Evolutionary conservation across 2,113 vertebrate genomes (phyloP).

Genomic region (Gallinago jamesoni): DNA sequence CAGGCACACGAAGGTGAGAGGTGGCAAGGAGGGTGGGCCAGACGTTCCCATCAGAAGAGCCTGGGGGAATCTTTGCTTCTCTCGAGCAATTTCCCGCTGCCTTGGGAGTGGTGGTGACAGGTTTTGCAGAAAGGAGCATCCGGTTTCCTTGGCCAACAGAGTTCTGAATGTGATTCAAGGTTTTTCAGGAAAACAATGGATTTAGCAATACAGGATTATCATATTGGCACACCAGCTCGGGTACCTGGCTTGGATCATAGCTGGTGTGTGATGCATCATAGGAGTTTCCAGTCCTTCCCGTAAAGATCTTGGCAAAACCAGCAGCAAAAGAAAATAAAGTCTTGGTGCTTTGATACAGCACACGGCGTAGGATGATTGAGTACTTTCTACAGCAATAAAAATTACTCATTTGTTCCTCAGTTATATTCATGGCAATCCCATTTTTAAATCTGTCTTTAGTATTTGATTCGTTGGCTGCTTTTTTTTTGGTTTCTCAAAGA

Average conservation of each 20-base stretch:
- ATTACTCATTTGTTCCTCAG: background rate
- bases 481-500: background rate
- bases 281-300: background rate
- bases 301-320: background rate
- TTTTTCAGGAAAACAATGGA: background rate
- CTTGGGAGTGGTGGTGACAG: background rate
- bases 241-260: background rate
- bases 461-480: background rate
- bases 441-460: background rate
- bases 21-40: background rate
- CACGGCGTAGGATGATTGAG: background rate
- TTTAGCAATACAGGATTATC: slow-evolving; percentile 31
- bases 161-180: background rate
- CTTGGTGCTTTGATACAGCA: background rate
- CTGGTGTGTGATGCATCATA: background rate
- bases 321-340: background rate
- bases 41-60: rapidly evolving
- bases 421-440: background rate
- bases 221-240: background rate
- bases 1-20: background rate
- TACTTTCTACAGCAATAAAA: background rate
- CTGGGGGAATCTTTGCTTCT: background rate
- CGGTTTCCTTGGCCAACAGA: background rate
- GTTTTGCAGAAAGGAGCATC: background rate
- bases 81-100: background rate